These are phyloP conservation scores for Musca vetustissima DNA, from an alignment of 1,140 invertebrate genomes.

Conservation along the genomic window DNA sequence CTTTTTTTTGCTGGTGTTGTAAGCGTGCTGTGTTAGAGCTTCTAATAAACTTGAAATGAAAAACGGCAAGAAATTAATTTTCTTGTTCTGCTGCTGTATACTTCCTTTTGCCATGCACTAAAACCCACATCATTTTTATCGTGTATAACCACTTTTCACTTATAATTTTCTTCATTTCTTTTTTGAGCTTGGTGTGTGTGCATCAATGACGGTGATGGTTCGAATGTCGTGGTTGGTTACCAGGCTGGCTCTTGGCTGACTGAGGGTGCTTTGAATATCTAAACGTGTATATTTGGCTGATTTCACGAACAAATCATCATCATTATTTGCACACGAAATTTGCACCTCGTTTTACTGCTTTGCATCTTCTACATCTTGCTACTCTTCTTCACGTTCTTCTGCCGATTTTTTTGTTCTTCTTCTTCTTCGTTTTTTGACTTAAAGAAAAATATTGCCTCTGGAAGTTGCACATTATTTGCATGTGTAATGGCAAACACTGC, in stretches of 20 bases:
- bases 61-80: conserved; percentile 21
- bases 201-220: too few relatives aligned
- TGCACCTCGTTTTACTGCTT: conserved; percentile 1
- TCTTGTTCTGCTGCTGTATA: not conserved
- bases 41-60: conserved; percentile 20
- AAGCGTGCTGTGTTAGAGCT: not conserved
- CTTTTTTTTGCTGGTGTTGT: too few relatives aligned
- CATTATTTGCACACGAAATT: conserved; percentile 19
- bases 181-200: not conserved
- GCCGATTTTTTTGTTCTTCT: not conserved
- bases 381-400: too few relatives aligned
- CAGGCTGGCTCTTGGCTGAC: too few relatives aligned
- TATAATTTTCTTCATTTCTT: conserved; percentile 17
- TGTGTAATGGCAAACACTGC: not conserved
- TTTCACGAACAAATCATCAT: conserved; percentile 23
- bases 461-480: conserved; percentile 1
- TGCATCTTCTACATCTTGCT: too few relatives aligned
- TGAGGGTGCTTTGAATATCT: too few relatives aligned
- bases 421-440: too few relatives aligned
- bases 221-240: too few relatives aligned
- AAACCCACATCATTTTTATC: conserved; percentile 21
- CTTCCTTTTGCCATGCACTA: not conserved
- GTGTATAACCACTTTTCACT: conserved; percentile 21
- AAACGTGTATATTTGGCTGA: conserved; percentile 11
- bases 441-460: not conserved